Percentiles rank a stretch among this genome's conserved stretches.
Conservation (phyloP, 1,140 invertebrate species). For the Drosophila pandora region DNA sequence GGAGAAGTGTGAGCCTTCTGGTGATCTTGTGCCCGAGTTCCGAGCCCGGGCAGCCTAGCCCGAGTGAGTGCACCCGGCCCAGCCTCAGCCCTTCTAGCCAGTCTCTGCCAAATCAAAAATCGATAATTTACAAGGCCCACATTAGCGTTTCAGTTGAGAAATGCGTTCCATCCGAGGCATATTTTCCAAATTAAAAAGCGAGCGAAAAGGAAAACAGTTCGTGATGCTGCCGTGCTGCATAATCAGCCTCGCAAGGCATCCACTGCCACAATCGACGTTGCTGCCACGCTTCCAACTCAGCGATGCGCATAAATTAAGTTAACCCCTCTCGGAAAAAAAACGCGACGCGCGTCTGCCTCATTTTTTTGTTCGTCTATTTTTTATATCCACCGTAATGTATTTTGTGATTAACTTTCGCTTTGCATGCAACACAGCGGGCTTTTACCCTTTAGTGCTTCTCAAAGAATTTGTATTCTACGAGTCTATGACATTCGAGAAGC, state of each 20-base stretch:
- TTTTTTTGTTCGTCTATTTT: constrained; percentile 74
- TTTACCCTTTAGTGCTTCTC: constrained; percentile 23
- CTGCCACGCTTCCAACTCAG: constrained; percentile 67
- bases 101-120: constrained; percentile 61
- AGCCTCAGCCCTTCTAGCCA: background rate
- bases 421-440: constrained; percentile 65
- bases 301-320: constrained; percentile 81
- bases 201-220: constrained; percentile 56
- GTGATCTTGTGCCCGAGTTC: background rate
- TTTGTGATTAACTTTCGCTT: constrained; percentile 82
- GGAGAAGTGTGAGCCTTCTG: background rate
- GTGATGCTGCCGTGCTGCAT: constrained; percentile 52
- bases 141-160: constrained; percentile 14
- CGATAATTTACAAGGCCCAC: constrained; percentile 67
- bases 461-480: constrained; percentile 2
- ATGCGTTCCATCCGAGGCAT: constrained; percentile 47
- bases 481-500: background rate
- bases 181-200: constrained; percentile 75
- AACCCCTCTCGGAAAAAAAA: constrained; percentile 69
- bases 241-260: constrained; percentile 58
- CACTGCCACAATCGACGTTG: constrained; percentile 34
- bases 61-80: background rate
- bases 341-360: constrained; percentile 67
- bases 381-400: constrained; percentile 70
- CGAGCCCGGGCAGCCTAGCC: background rate